Conservation (phyloP, 2,888 invertebrate species). For the Neria commutata region DNA sequence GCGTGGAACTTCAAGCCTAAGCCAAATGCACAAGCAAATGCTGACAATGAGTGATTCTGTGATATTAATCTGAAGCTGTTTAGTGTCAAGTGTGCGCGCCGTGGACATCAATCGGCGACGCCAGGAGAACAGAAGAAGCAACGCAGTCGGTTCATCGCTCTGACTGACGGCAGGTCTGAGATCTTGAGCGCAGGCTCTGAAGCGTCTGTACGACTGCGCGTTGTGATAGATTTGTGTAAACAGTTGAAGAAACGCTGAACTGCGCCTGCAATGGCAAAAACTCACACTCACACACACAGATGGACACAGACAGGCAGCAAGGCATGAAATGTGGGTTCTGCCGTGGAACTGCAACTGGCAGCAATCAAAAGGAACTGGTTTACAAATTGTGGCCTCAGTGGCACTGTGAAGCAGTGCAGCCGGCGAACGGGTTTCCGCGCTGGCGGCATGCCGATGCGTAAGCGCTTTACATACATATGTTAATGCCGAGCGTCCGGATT, state of each 20-base stretch:
- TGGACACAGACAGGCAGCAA: neutral
- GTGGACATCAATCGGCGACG: slow-evolving; percentile 46
- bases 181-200: neutral
- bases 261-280: neutral
- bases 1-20: too few relatives aligned
- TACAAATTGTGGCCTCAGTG: too few relatives aligned
- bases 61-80: slow-evolving; percentile 48
- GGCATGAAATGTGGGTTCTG: neutral
- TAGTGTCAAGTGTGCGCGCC: slow-evolving; percentile 39
- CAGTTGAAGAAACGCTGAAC: slow-evolving; percentile 22
- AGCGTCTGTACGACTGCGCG: slow-evolving; percentile 18
- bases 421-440: too few relatives aligned
- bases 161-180: neutral
- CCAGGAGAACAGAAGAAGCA: neutral
- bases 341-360: too few relatives aligned
- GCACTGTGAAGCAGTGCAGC: too few relatives aligned
- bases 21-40: too few relatives aligned
- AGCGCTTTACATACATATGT: neutral
- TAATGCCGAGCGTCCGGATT: neutral
- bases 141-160: too few relatives aligned
- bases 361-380: too few relatives aligned
- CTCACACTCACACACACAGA: neutral
- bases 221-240: slow-evolving; percentile 15
- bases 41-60: slow-evolving; percentile 49
- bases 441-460: neutral